Evolutionary conservation across 2,888 invertebrate species (phyloP).

Genomic region (Drosophila pseudotakahashii): DNA sequence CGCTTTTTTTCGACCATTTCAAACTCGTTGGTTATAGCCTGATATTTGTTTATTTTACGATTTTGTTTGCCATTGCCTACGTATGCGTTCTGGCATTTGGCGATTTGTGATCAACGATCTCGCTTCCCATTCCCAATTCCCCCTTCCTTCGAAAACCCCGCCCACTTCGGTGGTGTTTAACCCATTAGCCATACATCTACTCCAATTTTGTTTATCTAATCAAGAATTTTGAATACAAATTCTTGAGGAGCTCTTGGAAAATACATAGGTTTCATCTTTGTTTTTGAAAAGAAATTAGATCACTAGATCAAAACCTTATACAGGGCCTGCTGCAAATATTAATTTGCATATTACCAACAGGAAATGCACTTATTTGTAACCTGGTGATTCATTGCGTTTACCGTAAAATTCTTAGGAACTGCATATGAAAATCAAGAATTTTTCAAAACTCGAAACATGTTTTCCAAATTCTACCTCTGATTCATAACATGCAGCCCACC

Average conservation of each 20-base stretch:
- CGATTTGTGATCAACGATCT: slow-evolving; percentile 40
- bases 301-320: neutral
- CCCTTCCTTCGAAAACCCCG: slow-evolving; percentile 27
- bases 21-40: slow-evolving; percentile 65
- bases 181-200: slow-evolving; percentile 13
- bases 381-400: neutral
- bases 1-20: slow-evolving; percentile 54
- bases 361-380: neutral
- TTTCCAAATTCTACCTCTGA: neutral
- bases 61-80: slow-evolving; percentile 56
- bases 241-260: neutral
- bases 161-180: slow-evolving; percentile 63
- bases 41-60: slow-evolving; percentile 70
- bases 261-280: neutral
- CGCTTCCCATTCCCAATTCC: slow-evolving; percentile 28
- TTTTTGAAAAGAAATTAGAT: neutral
- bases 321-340: neutral
- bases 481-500: slow-evolving; percentile 1
- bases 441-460: neutral
- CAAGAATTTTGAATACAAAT: neutral
- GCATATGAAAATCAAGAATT: neutral
- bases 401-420: neutral
- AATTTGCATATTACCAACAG: neutral
- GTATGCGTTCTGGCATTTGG: slow-evolving; percentile 39
- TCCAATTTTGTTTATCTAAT: neutral